phyloP scores from a whole-genome alignment of 2,797 vertebrate genomes.

The Acanthurus tractus region DNA sequence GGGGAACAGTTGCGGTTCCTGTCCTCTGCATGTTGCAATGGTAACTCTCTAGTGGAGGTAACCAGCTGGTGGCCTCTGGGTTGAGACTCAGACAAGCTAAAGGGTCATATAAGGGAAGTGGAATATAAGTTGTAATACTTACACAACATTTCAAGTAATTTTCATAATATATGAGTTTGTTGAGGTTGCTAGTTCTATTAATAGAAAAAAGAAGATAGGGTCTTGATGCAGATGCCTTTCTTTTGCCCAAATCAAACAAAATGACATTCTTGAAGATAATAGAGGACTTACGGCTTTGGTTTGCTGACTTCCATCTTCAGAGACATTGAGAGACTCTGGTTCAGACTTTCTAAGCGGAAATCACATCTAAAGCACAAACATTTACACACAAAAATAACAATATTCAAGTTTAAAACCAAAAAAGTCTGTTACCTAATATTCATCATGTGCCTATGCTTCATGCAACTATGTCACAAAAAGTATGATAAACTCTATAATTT shows the following conservation, averaged over 20 bases:
- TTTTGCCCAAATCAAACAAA: neutral
- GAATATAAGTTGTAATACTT: neutral
- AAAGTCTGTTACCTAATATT: neutral
- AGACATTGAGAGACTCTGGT: slow-evolving; percentile 51
- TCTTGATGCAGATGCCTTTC: neutral
- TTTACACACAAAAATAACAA: neutral
- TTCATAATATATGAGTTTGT: neutral
- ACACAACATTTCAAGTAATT: neutral
- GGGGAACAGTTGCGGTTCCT: neutral
- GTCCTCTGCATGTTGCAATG: neutral
- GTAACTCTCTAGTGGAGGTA: slow-evolving; percentile 14
- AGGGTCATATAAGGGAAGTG: neutral
- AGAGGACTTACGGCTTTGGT: slow-evolving; percentile 68
- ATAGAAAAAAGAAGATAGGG: neutral
- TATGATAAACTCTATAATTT: no score
- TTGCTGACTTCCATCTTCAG: slow-evolving; percentile 65
- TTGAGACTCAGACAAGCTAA: slow-evolving; percentile 29
- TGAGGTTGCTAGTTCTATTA: neutral
- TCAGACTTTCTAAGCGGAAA: slow-evolving; percentile 62
- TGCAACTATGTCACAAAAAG: neutral
- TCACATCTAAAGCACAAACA: slow-evolving; percentile 71
- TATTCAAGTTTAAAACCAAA: slow-evolving; percentile 2
- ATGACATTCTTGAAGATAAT: neutral
- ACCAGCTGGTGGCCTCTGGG: neutral
- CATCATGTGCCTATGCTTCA: neutral